Base-by-base conservation (phyloP, 1,140 invertebrate genomes). In the Listronotus bonariensis region DNA sequence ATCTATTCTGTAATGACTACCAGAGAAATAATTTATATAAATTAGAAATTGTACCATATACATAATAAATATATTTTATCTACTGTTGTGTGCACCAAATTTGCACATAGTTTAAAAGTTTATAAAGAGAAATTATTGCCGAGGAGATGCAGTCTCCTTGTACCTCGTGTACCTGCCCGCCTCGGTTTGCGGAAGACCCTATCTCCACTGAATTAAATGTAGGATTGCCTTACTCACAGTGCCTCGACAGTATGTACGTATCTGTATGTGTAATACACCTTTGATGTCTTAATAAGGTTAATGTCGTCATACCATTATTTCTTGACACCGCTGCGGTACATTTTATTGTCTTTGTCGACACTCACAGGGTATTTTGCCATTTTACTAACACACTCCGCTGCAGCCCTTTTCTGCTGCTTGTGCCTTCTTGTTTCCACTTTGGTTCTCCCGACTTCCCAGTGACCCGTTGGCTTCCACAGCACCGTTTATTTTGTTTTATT, bases 201-300 rank as follows among this genome's bases (percentile, higher is more conserved):
- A 72, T 76, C 71, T 78, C 74, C 75, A 78, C 77, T 77, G 70
- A 72, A 77, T 74, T 78, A 59, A 78, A 69, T 77, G 76, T 78
- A 78, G 77, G 74, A 78, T 74, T 77, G 77, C 77, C 77, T 78
- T 78, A 78, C 75, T 78, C 77, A 78, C 77, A 78, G 77, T 78
- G 77, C 77, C 77, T 78, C 73, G 74, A 78, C 75, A 78, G 76
- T 78, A 78, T 77, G 77, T 78, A 78, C 69, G 75, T 78, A 77
- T 77, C 72, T 77, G 72, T 74, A 73, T 75, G 70, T 76, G 72
- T 74, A 76, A 68, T 70, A 76, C 74, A 74, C 68, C 48, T 63
- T 64, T 55, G 64, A 66, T 72, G 70, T 72, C 49, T 69, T 66
- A 51, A 49, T 57, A 41, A 59, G 34, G 45, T 61, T 55, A 54